Conservation (phyloP, 2,888 invertebrate species). For the Rotaria socialis region DNA sequence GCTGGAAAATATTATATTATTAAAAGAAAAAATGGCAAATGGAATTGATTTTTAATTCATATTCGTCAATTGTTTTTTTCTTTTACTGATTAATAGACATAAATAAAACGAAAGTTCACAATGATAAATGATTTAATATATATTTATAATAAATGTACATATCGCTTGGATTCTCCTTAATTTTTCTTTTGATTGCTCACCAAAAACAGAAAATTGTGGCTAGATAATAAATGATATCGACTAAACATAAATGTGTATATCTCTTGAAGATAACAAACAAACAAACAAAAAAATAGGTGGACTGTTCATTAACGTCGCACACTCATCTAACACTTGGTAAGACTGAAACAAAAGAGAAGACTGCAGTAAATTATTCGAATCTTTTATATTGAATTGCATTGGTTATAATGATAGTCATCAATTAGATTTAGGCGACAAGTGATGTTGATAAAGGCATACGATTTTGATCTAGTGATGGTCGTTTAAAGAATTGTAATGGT, state of each 20-base stretch:
- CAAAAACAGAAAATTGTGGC: neutral
- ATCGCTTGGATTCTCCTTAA: neutral
- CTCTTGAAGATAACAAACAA: neutral
- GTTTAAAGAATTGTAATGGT: neutral
- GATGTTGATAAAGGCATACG: neutral
- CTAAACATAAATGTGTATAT: neutral
- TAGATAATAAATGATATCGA: neutral
- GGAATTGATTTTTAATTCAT: neutral
- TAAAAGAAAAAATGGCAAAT: slow-evolving; percentile 50
- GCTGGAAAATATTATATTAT: slow-evolving; percentile 59
- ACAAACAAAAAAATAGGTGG: neutral
- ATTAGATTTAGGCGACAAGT: neutral
- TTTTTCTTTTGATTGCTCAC: neutral
- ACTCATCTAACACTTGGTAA: neutral
- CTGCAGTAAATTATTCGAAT: neutral
- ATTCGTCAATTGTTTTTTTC: no score
- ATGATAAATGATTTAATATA: slow-evolving; percentile 12
- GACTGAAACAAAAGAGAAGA: neutral
- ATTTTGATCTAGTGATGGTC: neutral
- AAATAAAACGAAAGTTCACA: neutral
- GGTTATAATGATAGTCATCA: neutral
- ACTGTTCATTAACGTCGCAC: slow-evolving; percentile 3
- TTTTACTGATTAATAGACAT: no score
- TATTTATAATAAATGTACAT: slow-evolving; percentile 26
- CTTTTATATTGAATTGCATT: neutral